These are phyloP conservation scores for Etheostoma nigrum DNA, from an alignment of 2,797 vertebrate species.

Conservation along the genomic window DNA sequence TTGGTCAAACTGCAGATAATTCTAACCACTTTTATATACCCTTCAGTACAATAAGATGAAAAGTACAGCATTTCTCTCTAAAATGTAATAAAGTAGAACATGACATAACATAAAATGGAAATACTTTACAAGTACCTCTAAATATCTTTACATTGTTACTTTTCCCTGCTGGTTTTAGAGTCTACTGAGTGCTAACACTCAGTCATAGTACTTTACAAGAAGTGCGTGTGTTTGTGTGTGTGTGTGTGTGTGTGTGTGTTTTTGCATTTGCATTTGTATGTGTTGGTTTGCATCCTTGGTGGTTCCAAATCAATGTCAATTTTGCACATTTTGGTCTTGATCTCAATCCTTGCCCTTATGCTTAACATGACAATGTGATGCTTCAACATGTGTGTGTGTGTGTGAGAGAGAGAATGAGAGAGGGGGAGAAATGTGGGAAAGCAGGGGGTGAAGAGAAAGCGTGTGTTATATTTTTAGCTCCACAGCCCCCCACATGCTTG, in stretches of 20 bases:
- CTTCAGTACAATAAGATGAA: background rate
- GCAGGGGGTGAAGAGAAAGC: conserved; percentile 47
- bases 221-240: conserved; percentile 13
- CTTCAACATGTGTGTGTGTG: conserved; percentile 7
- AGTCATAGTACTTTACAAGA: conserved; percentile 7
- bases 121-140: background rate
- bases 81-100: background rate
- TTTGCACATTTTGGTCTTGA: conserved; percentile 71
- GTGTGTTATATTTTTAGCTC: conserved; percentile 83
- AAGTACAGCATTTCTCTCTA: background rate
- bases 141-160: background rate
- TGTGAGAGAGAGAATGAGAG: background rate
- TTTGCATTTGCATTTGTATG: conserved; percentile 26
- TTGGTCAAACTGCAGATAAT: background rate
- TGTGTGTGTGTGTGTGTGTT: conserved; percentile 19
- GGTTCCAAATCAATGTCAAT: conserved; percentile 56
- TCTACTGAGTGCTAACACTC: background rate
- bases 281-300: conserved; percentile 40
- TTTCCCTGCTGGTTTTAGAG: background rate
- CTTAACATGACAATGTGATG: conserved; percentile 71
- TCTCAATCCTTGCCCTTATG: conserved; percentile 70
- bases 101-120: background rate
- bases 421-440: conserved; percentile 33
- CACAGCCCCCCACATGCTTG: conserved; percentile 77
- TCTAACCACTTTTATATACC: background rate